Evolutionary conservation across 2,888 invertebrate genomes (phyloP).

Genomic region (Laothoe populi): DNA sequence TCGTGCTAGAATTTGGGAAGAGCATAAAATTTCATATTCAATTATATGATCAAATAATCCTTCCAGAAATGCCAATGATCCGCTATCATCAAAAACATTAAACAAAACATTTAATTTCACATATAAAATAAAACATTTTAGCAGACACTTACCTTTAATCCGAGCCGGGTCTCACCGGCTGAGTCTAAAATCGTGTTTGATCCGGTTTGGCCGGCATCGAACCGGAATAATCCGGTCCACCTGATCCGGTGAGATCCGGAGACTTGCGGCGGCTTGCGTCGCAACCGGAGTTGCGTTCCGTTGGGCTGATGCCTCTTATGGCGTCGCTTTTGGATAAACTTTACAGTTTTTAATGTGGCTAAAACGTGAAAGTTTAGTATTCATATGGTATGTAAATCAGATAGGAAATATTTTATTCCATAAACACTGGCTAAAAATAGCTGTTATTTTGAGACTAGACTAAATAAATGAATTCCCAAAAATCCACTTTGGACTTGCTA

Average conservation of each 20-base stretch:
- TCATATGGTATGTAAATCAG: no score
- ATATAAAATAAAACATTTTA: conserved; percentile 21
- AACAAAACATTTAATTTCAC: conserved; percentile 2
- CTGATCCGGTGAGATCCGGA: conserved; percentile 74
- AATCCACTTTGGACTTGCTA: no score
- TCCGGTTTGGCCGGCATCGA: conserved; percentile 72
- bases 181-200: conserved; percentile 80
- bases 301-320: conserved; percentile 29
- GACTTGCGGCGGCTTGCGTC: conserved; percentile 67
- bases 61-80: not conserved
- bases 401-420: no score
- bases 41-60: no score
- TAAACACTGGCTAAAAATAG: no score
- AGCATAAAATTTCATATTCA: no score
- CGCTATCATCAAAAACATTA: no score
- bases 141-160: conserved; percentile 53
- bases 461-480: no score
- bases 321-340: conserved; percentile 38
- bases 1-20: no score
- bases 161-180: conserved; percentile 60
- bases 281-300: conserved; percentile 39
- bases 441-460: no score
- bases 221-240: conserved; percentile 80
- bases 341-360: not conserved
- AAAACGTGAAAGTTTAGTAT: not conserved